These are phyloP conservation scores for Amphimedon queenslandica DNA, from an alignment of 37 sponge, comb jelly and placozoan genomes.

Conservation along the genomic window DNA sequence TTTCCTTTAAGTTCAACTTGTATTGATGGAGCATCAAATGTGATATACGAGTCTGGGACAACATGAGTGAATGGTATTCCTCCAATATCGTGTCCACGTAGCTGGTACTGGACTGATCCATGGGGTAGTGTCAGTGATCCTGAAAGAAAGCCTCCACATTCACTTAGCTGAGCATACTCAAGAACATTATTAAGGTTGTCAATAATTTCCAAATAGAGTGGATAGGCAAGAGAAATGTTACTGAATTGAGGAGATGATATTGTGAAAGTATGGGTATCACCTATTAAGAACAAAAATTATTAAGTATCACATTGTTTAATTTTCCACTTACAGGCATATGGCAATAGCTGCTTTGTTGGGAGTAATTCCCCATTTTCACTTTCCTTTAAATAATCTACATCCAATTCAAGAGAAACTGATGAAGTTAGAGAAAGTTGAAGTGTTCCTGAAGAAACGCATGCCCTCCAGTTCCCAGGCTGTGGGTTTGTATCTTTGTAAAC, in stretches of 20 bases:
- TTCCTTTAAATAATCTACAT: background rate
- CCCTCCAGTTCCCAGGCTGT: background rate
- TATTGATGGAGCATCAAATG: background rate
- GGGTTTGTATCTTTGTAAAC: background rate
- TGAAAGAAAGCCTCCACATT: background rate
- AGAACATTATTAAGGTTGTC: background rate
- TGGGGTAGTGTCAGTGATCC: background rate
- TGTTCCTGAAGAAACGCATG: background rate
- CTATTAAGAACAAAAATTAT: background rate
- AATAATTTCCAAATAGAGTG: conserved; percentile 1
- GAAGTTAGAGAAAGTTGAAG: background rate
- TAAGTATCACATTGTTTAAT: background rate
- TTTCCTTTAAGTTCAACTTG: background rate
- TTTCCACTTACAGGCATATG: conserved; percentile 2
- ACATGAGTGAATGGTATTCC: background rate
- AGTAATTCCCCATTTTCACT: background rate
- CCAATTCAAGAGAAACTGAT: background rate
- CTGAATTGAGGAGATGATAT: background rate
- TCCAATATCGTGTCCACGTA: background rate
- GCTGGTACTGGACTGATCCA: background rate
- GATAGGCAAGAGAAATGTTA: background rate
- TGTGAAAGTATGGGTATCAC: background rate
- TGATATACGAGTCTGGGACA: background rate
- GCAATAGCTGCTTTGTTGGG: background rate
- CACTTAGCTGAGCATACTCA: background rate